Percentiles rank a stretch among this genome's conserved stretches.
phyloP scores from a whole-genome alignment of 2,113 vertebrate genomes.

The Rhagologus leucostigma region DNA sequence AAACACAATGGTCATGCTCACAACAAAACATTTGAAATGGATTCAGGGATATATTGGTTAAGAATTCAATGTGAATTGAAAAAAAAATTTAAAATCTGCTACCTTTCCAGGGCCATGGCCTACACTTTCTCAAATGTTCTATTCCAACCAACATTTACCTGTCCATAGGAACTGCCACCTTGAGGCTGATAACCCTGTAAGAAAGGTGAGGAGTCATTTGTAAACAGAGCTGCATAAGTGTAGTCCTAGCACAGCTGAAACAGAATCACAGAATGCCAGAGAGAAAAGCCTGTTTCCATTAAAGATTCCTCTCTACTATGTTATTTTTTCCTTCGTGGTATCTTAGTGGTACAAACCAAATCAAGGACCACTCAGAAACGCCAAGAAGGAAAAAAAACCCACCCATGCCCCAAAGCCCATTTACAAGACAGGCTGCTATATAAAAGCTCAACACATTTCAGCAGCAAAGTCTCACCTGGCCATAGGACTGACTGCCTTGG shows the following conservation, averaged over 20 bases:
- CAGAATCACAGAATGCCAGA: neutral
- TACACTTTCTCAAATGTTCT: neutral
- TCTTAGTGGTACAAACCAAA: neutral
- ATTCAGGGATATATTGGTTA: neutral
- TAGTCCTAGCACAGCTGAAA: neutral
- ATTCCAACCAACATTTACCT: neutral
- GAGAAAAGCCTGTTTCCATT: neutral
- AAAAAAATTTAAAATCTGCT: neutral
- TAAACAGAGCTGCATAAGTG: neutral
- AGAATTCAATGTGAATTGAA: neutral
- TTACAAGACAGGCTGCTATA: neutral
- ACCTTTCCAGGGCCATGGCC: neutral
- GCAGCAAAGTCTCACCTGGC: neutral
- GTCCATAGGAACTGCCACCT: neutral
- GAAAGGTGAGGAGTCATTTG: neutral
- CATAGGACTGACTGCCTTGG: neutral
- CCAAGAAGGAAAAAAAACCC: neutral
- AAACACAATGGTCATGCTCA: neutral
- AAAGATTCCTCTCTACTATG: accelerated
- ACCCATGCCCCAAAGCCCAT: neutral
- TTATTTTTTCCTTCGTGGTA: too few species aligned
- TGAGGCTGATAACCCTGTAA: neutral
- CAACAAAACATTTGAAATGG: neutral
- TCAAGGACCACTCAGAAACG: too few species aligned
- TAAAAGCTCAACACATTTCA: neutral